Evolutionary conservation across 2,888 invertebrate genomes (phyloP).

Genomic region (Eilema caniola): DNA sequence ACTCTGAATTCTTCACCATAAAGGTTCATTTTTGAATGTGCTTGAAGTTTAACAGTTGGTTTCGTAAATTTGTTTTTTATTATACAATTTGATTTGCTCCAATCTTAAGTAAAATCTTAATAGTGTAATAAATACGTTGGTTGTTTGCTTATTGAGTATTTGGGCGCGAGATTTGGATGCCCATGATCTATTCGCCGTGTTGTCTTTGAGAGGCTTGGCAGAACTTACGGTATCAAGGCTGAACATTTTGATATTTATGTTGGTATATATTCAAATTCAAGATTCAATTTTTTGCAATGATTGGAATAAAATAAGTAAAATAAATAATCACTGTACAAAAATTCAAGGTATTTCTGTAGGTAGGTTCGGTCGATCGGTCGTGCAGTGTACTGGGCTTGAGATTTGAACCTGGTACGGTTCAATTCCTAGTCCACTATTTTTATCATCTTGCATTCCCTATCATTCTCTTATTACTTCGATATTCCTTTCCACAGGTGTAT

Average conservation of each 20-base stretch:
- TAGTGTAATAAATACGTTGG: slow-evolving; percentile 53
- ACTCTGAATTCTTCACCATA: background rate
- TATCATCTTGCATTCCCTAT: background rate
- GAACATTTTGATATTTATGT: background rate
- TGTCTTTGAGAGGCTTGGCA: slow-evolving; percentile 28
- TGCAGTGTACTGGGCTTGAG: too few species aligned
- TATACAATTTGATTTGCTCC: slow-evolving; percentile 47
- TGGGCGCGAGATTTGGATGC: slow-evolving; percentile 32
- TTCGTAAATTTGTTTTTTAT: slow-evolving; percentile 25
- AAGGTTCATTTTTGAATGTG: slow-evolving; percentile 17
- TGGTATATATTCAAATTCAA: background rate
- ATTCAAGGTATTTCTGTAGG: background rate
- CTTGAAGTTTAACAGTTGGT: background rate
- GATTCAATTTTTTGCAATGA: background rate
- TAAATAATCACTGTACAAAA: background rate
- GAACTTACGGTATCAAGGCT: slow-evolving; percentile 4
- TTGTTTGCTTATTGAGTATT: slow-evolving; percentile 50
- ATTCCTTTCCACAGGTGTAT: background rate
- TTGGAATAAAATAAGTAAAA: background rate
- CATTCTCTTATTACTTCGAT: background rate
- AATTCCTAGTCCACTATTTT: background rate
- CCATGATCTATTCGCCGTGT: slow-evolving; percentile 41
- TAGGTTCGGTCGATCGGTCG: too few species aligned
- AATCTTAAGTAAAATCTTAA: slow-evolving; percentile 59
- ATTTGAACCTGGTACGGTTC: background rate